A percentile compares a stretch with the other conserved stretches of the same genome.
phyloP scores from a whole-genome alignment of 2,113 vertebrate genomes.

The Bambusicola thoracicus region DNA sequence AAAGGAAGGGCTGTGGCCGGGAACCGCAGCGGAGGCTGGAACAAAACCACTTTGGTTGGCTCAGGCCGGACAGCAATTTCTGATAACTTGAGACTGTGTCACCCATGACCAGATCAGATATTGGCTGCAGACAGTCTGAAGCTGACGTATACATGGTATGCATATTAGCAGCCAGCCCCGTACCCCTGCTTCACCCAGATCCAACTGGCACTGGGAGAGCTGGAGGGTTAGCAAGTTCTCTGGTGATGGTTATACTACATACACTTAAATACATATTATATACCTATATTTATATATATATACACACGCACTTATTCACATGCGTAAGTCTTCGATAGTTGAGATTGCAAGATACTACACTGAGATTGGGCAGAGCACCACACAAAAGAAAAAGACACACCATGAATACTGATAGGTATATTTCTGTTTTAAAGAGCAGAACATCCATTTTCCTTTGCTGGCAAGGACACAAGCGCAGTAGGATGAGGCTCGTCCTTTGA shows the following conservation, averaged over 20 bases:
- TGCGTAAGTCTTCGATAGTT: neutral
- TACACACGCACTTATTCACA: neutral
- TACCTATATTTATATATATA: neutral
- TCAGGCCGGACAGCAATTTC: neutral
- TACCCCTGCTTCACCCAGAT: neutral
- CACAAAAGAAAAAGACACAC: neutral
- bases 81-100: neutral
- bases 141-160: rapidly evolving
- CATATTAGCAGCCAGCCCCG: rapidly evolving
- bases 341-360: neutral
- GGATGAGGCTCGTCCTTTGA: neutral
- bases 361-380: neutral
- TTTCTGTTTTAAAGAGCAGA: slow-evolving; percentile 39
- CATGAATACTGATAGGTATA: slow-evolving; percentile 8
- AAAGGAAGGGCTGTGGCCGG: neutral
- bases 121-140: neutral
- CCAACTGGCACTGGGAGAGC: neutral
- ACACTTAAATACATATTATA: neutral
- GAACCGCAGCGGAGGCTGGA: neutral
- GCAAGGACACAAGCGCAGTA: neutral
- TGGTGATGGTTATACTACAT: neutral
- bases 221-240: neutral
- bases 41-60: neutral
- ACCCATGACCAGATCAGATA: neutral
- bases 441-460: slow-evolving; percentile 18